Evolutionary conservation across 1,140 invertebrate genomes (phyloP).

Genomic region (Alviniconcha marisindica): DNA sequence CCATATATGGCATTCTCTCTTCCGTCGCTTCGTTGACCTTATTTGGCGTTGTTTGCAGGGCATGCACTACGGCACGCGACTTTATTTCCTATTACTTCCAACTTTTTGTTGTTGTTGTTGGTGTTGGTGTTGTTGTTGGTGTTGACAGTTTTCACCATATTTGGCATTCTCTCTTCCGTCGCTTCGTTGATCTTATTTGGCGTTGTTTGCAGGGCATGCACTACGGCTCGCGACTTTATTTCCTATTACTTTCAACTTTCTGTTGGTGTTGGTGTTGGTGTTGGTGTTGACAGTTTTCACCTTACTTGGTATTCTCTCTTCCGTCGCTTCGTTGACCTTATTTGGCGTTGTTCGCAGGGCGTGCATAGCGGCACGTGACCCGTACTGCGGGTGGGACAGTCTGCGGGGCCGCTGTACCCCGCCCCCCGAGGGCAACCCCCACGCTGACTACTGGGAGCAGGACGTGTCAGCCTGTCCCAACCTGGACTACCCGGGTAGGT

Average conservation of each 20-base stretch:
- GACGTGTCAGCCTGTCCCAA: conserved; percentile 82
- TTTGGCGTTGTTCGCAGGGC: conserved; percentile 72
- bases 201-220: conserved; percentile 80
- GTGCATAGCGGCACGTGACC: conserved; percentile 91
- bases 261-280: no score
- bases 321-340: neutral
- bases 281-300: neutral
- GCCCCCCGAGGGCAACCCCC: conserved; percentile 81
- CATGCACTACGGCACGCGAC: no score
- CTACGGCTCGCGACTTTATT: conserved; percentile 87
- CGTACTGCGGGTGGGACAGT: conserved; percentile 95
- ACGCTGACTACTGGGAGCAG: conserved; percentile 84
- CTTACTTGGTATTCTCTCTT: neutral
- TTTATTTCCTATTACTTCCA: no score
- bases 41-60: no score
- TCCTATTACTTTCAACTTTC: neutral
- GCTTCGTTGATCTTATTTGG: neutral
- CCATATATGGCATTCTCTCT: no score
- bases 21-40: no score
- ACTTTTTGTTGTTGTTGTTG: neutral
- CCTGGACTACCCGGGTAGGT: conserved; percentile 76
- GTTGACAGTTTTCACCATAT: no score
- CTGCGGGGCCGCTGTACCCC: conserved; percentile 83
- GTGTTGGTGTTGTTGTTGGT: neutral
- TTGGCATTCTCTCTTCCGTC: no score